Percentiles rank a stretch among this genome's conserved stretches.
phyloP scores from a whole-genome alignment of 2,888 invertebrate species.

The Eupithecia dodoneata region DNA sequence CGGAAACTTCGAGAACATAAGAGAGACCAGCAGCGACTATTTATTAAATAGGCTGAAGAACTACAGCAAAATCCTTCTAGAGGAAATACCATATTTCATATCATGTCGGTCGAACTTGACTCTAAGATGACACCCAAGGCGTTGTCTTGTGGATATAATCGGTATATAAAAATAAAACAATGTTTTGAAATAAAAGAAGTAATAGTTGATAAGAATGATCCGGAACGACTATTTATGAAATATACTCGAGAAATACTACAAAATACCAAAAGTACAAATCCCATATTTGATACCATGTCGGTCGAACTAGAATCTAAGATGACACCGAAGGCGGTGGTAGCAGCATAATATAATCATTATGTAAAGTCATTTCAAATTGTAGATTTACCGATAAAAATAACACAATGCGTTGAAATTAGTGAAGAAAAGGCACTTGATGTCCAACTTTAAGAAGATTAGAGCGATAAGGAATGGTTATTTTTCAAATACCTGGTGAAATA shows the following conservation, averaged over 20 bases:
- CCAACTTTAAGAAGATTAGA: not conserved
- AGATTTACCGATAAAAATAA: not conserved
- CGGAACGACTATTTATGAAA: not conserved
- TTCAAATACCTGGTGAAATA: not conserved
- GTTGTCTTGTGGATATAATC: not conserved
- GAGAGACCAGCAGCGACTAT: not conserved
- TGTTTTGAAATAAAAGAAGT: not conserved
- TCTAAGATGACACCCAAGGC: not conserved
- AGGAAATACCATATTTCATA: not conserved
- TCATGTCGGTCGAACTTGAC: not conserved
- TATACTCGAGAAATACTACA: not conserved
- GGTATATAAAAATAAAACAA: not conserved
- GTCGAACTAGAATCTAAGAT: not conserved
- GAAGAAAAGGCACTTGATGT: not conserved
- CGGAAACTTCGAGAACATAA: not conserved
- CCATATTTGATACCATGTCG: not conserved
- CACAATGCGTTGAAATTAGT: not conserved
- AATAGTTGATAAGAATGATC: not conserved
- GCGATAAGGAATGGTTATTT: not conserved
- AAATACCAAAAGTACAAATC: not conserved
- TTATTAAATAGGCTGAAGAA: not conserved
- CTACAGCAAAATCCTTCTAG: not conserved
- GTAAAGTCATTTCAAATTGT: not conserved
- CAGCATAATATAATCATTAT: not conserved
- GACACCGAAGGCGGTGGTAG: not conserved